These are phyloP conservation scores for Lysandra coridon DNA, from an alignment of 2,888 invertebrate species.

Conservation along the genomic window DNA sequence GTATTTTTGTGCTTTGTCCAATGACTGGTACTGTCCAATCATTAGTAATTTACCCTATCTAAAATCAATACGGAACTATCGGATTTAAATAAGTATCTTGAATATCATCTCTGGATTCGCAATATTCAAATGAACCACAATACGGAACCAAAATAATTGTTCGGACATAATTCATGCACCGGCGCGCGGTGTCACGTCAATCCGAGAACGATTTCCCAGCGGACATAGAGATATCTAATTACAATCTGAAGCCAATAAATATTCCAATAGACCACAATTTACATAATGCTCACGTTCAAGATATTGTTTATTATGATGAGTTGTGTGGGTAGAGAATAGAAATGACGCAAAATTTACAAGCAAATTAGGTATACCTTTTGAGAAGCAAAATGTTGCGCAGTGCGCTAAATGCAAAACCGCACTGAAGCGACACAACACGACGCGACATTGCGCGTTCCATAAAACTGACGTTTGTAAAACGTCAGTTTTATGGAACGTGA, in stretches of 20 bases:
- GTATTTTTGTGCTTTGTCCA: too few species aligned
- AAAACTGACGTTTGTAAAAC: too few species aligned
- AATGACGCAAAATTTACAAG: neutral
- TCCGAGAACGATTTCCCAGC: slow-evolving; percentile 66
- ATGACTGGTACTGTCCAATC: too few species aligned
- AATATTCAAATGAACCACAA: slow-evolving; percentile 14
- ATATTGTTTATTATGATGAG: neutral
- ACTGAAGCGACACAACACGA: too few species aligned
- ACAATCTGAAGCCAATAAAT: slow-evolving; percentile 75
- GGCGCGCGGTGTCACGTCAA: slow-evolving; percentile 50
- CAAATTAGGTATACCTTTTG: too few species aligned
- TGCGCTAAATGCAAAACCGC: too few species aligned
- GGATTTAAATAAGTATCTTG: neutral
- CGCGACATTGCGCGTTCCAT: too few species aligned
- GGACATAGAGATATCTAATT: slow-evolving; percentile 71
- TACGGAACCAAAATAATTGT: slow-evolving; percentile 27
- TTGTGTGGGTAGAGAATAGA: neutral
- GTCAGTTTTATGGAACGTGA: too few species aligned
- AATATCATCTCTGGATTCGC: neutral
- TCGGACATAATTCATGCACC: slow-evolving; percentile 47
- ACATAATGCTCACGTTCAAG: slow-evolving; percentile 50
- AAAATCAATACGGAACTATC: too few species aligned
- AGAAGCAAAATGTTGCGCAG: too few species aligned
- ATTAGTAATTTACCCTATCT: too few species aligned
- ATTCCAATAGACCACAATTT: slow-evolving; percentile 67